Evolutionary conservation across 2,113 vertebrate species (phyloP), one percentile per base, ranked within the genome.

Genomic region (Taurulus bubalis): DNA sequence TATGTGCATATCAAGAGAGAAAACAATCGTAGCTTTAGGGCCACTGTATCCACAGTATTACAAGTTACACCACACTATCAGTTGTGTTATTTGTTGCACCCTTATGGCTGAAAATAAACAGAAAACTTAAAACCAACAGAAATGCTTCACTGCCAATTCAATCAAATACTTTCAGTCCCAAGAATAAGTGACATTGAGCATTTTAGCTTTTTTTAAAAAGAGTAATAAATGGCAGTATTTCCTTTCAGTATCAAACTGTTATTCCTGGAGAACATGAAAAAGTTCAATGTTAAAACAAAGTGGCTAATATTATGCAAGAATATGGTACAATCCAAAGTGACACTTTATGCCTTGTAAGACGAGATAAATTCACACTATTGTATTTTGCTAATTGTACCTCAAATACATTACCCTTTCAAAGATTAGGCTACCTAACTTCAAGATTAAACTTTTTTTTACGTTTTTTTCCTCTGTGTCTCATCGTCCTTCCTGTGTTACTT

Each of bases 381-480:
- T 20, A 62, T 24, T 65, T 40, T 63, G 18, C 12, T 10, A 64
- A 20, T 24, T 62, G 6, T 30, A 68, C 64, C 18, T 65, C 42
- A 49, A 49, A 11, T 32, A 16, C 30, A 15, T 38, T n/a, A 47
- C 32, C 8, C 22, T 38, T 34, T 70, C 38, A 80, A 68, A 53
- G 18, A 30, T 2, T 8, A 32, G 16, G 40, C 53, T 51, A 51
- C 51, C 8, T 22, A 51, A 85, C 32, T 63, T 10, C 16, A 10
- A 69, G n/a, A 56, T 56, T 11, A 12, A 8, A 56, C 30, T 26
- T 53, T 45, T 40, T 28, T 83, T 68, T 53, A 24, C 12, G 28
- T 24, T 9, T 71, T 68, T 51, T 30, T 14, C 71, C 51, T 71
- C 51, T 53, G 20, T 51, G 65, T 58, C 22, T 76, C 36, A 47